These are phyloP conservation scores for Grallaria varia DNA, from an alignment of 2,113 vertebrate species.

Conservation along the genomic window DNA sequence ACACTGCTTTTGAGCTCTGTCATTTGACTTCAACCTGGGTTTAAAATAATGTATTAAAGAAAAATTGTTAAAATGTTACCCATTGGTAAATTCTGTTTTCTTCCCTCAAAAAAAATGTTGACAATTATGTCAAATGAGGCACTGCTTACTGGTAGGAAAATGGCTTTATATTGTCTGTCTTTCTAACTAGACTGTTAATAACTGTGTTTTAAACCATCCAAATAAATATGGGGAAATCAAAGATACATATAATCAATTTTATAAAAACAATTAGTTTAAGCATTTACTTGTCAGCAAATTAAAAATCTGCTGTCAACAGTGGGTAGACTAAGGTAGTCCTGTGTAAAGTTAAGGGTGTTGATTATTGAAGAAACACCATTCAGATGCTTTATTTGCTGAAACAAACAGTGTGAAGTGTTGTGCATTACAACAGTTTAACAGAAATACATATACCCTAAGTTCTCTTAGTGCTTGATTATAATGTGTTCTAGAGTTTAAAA, in stretches of 20 bases:
- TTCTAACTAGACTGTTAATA: background rate
- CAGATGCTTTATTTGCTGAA: background rate
- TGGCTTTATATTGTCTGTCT: background rate
- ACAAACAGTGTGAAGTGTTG: background rate
- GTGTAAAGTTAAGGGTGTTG: background rate
- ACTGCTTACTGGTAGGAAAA: background rate
- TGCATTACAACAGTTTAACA: background rate
- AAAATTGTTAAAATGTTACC: background rate
- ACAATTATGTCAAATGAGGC: background rate
- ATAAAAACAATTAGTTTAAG: background rate
- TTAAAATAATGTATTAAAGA: slow-evolving; percentile 43
- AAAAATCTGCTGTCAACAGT: background rate
- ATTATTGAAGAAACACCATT: background rate
- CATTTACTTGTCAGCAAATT: background rate
- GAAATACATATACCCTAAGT: background rate
- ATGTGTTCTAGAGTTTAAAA: background rate
- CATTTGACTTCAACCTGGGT: slow-evolving; percentile 29
- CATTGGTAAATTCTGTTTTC: background rate
- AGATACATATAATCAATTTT: background rate
- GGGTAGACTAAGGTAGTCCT: background rate
- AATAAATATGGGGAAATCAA: background rate
- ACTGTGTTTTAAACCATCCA: background rate
- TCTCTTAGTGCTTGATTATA: background rate
- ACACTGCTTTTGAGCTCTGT: slow-evolving; percentile 24
- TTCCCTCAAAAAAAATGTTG: background rate